Base-by-base conservation (phyloP, 1,140 invertebrate genomes). In the Nylanderia fulva region DNA sequence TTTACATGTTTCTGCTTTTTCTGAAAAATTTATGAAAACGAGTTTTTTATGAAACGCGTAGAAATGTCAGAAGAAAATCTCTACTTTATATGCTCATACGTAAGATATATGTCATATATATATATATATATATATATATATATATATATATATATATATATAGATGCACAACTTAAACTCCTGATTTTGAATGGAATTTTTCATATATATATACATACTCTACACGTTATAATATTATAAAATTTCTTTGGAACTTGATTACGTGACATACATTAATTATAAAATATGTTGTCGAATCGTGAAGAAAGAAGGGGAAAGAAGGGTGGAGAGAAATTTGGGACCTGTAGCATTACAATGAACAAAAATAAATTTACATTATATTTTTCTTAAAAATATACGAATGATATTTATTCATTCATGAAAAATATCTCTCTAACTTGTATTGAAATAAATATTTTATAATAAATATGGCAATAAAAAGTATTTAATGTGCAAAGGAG, bases 21-120 rank as follows among this genome's bases (percentile, higher is more conserved):
- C 33, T 39, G 61, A 36, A 56, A 54, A 54, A 79, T 68, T 24
- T 54, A 68, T 68, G 45, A 68, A 79, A 36, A 29, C 21, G 5
- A 48, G 13, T 27, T 68, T 79, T 68, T 66, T 54, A 52, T 29
- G 63, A 79, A 79, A 68, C 48, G 33, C 63, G 27, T 4, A 68
- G 45, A 48, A 68, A 64, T 54, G 21, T 29, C 7, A 54, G 29
- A 56, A 33, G 45, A 79, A 79, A 79, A 68, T 68, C 75, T 36
- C 29, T 63, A 39, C 45, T 79, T 79, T 66, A 79, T 79, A 66
- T 48, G 42, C 60, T 66, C 45, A 52, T 52, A 66, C 75, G 45
- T 79, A 66, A 79, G 66, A 52, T 54, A 79, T 54, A 18, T 68
- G 33, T 48, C 13, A 36, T 36, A 68, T 27, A 58, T 66, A 52